Base-by-base conservation (phyloP, 2,797 vertebrate species). In the Capromys pilorides region DNA sequence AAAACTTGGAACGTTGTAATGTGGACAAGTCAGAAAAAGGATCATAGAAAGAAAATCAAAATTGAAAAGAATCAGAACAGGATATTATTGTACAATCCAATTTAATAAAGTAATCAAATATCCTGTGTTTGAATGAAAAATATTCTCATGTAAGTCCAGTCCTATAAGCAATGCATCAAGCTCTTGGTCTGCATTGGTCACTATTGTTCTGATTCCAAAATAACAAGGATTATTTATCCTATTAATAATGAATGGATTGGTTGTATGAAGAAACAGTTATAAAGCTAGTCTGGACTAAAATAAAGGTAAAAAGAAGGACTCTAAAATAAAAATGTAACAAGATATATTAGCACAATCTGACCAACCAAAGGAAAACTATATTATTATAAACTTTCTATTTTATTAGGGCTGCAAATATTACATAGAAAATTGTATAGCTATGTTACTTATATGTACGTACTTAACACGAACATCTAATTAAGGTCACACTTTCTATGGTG, bases 401-500 rank as follows among this genome's bases (percentile, higher is more conserved):
- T 21, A 39, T 33, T 3, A 16, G 61, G 11, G 0, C 61, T 88
- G 18, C 19, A 62, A 93, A 90, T 16, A 16, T 66, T 86, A n/a
- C n/a, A 69, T 26, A 51, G 22, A 41, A 77, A 90, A 86, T 69
- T 64, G 54, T 10, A 62, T 54, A n/a, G 2, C 31, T 1, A 57
- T 94, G 93, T 96, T 90, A 93, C 94, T 96, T 96, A n/a, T 84
- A 7, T 77, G 33, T 90, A 94, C 62, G 67, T 94, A 93, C 24
- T 96, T 94, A 93, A 97, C 96, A 80, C 51, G 79, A 4, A 11
- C 4, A 62, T 78, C 90, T 81, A 79, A 92, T 97, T 97, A 96
- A 97, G 64, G 21, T 28, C 33, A 87, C 39, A 97, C 71, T 75
- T 90, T 54, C 62, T 94, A 49, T 89, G 92, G 33, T 92, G 78